Conservation (phyloP, 2,113 vertebrate species). For the Sminthopsis crassicaudata region DNA sequence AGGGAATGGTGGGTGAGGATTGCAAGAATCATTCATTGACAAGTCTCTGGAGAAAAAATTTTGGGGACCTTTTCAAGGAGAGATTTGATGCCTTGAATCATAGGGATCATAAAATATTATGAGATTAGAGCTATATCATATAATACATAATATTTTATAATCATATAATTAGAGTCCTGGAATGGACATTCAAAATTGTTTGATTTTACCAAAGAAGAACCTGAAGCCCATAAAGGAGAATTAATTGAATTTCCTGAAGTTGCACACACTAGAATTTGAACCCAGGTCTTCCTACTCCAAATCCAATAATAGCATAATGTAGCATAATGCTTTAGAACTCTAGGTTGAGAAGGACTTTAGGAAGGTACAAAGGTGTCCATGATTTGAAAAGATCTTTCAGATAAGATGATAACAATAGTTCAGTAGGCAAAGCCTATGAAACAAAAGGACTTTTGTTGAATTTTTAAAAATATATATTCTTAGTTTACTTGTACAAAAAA, state of each 20-base stretch:
- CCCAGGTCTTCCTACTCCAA: background rate
- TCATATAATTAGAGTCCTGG: background rate
- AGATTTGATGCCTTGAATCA: background rate
- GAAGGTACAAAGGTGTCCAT: background rate
- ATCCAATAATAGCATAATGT: background rate
- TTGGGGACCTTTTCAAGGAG: background rate
- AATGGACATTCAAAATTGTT: background rate
- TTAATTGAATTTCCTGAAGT: background rate
- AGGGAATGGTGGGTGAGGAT: background rate
- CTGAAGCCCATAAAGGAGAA: background rate
- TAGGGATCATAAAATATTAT: background rate
- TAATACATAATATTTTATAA: background rate
- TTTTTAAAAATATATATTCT: background rate
- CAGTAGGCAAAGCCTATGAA: background rate
- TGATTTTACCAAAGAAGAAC: background rate
- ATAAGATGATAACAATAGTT: background rate
- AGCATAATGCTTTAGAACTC: background rate
- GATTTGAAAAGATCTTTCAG: background rate
- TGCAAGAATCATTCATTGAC: background rate
- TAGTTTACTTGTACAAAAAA: background rate
- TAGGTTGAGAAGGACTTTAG: background rate
- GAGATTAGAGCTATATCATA: background rate
- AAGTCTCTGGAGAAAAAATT: background rate
- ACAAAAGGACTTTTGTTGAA: background rate
- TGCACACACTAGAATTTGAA: background rate